Base-by-base conservation (phyloP, 1,140 invertebrate genomes). In the Philopotamus ludificatus region DNA sequence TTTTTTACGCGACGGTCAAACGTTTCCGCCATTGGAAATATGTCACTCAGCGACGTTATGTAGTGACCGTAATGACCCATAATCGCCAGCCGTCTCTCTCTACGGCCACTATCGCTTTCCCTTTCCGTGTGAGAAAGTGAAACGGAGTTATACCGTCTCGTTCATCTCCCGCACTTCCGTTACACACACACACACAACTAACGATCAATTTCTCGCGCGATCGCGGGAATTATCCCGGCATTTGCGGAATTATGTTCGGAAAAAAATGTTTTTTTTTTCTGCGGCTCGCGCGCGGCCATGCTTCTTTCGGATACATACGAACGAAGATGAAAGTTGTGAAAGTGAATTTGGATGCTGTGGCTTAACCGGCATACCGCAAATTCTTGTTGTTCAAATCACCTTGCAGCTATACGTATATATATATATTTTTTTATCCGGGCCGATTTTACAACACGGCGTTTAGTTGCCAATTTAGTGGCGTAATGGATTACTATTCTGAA, bases 241-340 rank as follows among this genome's bases (percentile, higher is more conserved):
- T n/a, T n/a, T n/a, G n/a, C n/a, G n/a, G n/a, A n/a, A n/a, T n/a
- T n/a, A n/a, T n/a, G n/a, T n/a, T n/a, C n/a, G n/a, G 4, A 34
- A 34, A 7, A 12, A 34, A 12, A 4, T 34, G 28, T 12, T 34
- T 34, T 34, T 12, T 34, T 12, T 34, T 34, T 34, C 28, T 4
- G 28, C 28, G 12, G 28, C 28, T 4, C 4, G 28, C 4, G 28
- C 4, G 28, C 28, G 28, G 12, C 28, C 10, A 15, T 47, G 18
- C 44, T 47, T 47, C 18, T 47, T 20, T 47, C 18, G 18, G n/a
- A n/a, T n/a, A n/a, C n/a, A 47, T 47, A 7, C 44, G 44, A 47
- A 47, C 18, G 44, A 47, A 47, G 44, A 47, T 47, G 44, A 47
- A 47, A 47, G 44, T 47, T 47, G 44, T 47, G 44, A 47, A 47